Conservation (phyloP, 2,113 vertebrate genomes). For the Ondatra zibethicus region DNA sequence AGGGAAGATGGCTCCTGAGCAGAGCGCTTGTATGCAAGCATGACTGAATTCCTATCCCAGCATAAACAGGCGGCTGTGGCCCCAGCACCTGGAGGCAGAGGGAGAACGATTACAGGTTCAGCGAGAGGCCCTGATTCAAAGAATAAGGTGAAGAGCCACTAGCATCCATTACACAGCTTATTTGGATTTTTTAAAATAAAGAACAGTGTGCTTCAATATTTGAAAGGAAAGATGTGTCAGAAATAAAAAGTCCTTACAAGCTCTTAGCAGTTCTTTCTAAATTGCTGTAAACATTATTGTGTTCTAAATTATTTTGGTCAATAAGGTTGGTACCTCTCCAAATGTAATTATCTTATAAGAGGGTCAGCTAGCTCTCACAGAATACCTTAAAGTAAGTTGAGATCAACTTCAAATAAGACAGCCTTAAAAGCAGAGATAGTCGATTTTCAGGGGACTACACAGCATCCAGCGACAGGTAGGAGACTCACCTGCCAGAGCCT, state of each 20-base stretch:
- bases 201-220: not conserved
- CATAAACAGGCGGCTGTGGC: not conserved
- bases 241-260: constrained; percentile 2
- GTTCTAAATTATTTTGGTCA: not conserved
- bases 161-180: not conserved
- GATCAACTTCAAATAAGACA: too few species aligned
- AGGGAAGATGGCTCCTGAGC: not conserved
- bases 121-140: not conserved
- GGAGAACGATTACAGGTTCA: not conserved
- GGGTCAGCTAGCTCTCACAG: not conserved
- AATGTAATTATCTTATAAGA: not conserved
- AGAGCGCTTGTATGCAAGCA: not conserved
- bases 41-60: not conserved
- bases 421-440: too few species aligned
- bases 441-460: not conserved
- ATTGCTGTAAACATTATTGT: not conserved
- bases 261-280: not conserved
- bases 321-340: not conserved
- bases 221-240: not conserved
- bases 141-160: not conserved
- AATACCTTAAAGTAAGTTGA: not conserved
- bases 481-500: constrained; percentile 94
- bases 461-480: accelerated
- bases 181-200: not conserved
- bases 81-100: not conserved